A percentile compares a stretch with the other conserved stretches of the same genome.
These are phyloP conservation scores for Trachelus troglodyta DNA, from an alignment of 2,888 invertebrate species.

Conservation along the genomic window DNA sequence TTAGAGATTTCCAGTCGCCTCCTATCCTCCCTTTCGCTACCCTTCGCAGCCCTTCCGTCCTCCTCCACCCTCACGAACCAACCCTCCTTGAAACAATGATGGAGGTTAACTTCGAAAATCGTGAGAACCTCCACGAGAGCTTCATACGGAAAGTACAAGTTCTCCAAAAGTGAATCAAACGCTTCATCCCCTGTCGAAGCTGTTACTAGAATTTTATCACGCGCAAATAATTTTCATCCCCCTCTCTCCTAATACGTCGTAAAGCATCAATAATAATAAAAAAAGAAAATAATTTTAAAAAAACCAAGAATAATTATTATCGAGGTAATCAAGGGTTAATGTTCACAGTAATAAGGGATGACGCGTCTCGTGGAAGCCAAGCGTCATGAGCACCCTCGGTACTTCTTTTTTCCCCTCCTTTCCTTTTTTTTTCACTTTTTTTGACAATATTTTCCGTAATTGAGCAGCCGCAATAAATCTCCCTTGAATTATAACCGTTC, in stretches of 20 bases:
- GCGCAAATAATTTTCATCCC: background rate
- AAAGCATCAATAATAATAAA: background rate
- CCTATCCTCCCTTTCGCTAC: constrained; percentile 12
- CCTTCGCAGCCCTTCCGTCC: constrained; percentile 19
- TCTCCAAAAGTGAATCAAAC: background rate
- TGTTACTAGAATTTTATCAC: background rate
- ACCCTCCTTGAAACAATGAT: constrained; percentile 47
- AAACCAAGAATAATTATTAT: background rate
- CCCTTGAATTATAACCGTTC: constrained; percentile 54
- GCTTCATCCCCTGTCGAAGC: background rate
- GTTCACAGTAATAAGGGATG: background rate
- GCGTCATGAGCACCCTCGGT: background rate
- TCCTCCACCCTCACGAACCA: constrained; percentile 21
- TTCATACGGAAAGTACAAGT: background rate
- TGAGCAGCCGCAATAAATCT: constrained; percentile 59
- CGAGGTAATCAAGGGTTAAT: background rate
- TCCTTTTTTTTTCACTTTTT: constrained; percentile 1
- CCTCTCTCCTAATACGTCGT: background rate
- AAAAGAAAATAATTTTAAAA: background rate
- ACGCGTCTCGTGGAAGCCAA: background rate
- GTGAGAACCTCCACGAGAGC: constrained; percentile 14
- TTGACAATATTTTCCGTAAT: constrained; percentile 61
- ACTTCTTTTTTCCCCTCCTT: background rate
- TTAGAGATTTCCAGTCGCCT: constrained; percentile 52
- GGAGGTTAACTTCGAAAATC: constrained; percentile 42